Evolutionary conservation across 2,888 invertebrate genomes (phyloP), one percentile per base, ranked within the genome.

Genomic region (Dasysyrphus albostriatus): DNA sequence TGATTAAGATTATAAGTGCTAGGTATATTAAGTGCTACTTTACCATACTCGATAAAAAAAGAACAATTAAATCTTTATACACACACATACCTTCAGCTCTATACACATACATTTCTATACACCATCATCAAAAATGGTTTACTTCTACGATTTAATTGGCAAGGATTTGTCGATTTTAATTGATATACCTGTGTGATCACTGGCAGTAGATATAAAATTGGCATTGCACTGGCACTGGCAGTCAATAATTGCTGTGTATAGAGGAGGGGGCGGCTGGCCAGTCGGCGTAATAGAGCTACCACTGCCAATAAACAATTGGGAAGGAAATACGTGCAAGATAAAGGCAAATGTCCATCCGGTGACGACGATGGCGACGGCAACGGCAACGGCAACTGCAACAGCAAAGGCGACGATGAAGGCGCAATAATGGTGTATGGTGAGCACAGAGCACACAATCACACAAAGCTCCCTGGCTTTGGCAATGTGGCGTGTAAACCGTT

Each of bases 131-230:
- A 69, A 69, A 74, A 39, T 49, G 49, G 79, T 75, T 54, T 58
- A 67, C 49, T 77, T 65, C 16, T 19, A 59, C 39, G 63, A 32
- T 83, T 83, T 83, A 87, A 87, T 87, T 87, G 79, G 83, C 75
- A 87, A 83, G 87, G 87, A 87, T 87, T 87, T 83, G 87, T 79
- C 79, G 87, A 83, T 75, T 82, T 79, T 87, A 87, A 87, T 87
- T 87, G 79, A 87, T 79, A 72, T 74, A 83, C 75, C 58, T 87
- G 39, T 72, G 67, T 51, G 82, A 82, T 82, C 63, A 77, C 63
- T 74, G 72, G 87, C 74, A 63, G n/a, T 16, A 54, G 51, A 54
- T 39, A 69, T 39, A 65, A 34, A 49, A 72, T 81, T 77, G 73
- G 80, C n/a, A 59, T 72, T 63, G 75, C 72, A 72, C 42, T 58